Evolutionary conservation across 2,888 invertebrate species (phyloP).

Genomic region (Phengaris arion): DNA sequence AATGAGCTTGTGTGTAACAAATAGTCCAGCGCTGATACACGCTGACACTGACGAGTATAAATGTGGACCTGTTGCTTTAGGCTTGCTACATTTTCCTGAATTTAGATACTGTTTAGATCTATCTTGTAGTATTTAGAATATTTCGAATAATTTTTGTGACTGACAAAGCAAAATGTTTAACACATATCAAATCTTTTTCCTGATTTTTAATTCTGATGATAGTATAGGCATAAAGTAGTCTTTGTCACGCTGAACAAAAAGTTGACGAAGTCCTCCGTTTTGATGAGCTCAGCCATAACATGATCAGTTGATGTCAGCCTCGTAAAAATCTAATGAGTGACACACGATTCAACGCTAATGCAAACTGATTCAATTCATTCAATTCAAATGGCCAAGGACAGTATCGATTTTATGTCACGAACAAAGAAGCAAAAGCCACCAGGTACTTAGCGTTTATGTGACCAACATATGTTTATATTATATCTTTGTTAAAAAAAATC

Average conservation of each 20-base stretch:
- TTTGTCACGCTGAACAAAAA: neutral
- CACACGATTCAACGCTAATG: neutral
- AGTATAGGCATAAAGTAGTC: neutral
- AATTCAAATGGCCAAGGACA: slow-evolving; percentile 8
- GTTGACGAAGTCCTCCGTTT: neutral
- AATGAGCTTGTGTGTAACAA: slow-evolving; percentile 3
- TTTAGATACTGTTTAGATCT: neutral
- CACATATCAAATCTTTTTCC: too few relatives aligned
- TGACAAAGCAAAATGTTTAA: too few relatives aligned
- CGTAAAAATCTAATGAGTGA: neutral
- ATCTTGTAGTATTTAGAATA: too few relatives aligned
- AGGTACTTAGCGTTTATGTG: neutral
- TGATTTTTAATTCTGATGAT: neutral
- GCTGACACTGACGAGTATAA: slow-evolving; percentile 10
- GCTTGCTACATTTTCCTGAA: neutral
- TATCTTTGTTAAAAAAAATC: too few relatives aligned
- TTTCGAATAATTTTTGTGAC: too few relatives aligned
- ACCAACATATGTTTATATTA: too few relatives aligned
- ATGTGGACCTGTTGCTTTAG: slow-evolving; percentile 11
- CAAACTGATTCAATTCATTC: slow-evolving; percentile 3
- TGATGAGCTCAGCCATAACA: neutral
- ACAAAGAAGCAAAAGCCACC: neutral
- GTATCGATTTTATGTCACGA: slow-evolving; percentile 4
- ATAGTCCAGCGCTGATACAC: neutral
- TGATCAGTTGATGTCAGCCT: neutral